Conservation (phyloP, 1,140 invertebrate species). For the Drosophila teissieri region DNA sequence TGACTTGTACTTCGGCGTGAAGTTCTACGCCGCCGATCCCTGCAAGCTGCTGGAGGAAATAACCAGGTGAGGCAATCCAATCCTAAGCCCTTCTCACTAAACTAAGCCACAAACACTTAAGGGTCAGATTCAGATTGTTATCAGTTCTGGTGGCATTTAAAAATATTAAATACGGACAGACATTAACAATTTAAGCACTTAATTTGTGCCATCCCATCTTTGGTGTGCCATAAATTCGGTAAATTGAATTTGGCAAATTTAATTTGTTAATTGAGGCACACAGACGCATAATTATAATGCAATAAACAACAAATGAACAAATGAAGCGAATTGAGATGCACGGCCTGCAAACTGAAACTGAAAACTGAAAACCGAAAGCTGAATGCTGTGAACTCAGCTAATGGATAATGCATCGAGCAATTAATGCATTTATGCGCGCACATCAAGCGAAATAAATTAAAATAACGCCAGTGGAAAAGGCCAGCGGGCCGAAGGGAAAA, state of each 20-base stretch:
- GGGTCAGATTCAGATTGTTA: too few relatives aligned
- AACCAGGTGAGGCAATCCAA: slow-evolving; percentile 89
- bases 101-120: too few relatives aligned
- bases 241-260: slow-evolving; percentile 68
- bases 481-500: slow-evolving; percentile 13
- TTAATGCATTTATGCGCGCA: slow-evolving; percentile 72
- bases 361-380: too few relatives aligned
- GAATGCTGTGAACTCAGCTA: too few relatives aligned
- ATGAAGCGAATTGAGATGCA: slow-evolving; percentile 47
- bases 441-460: slow-evolving; percentile 66
- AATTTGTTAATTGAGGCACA: slow-evolving; percentile 75
- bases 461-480: slow-evolving; percentile 40
- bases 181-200: slow-evolving; percentile 42
- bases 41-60: slow-evolving; percentile 97
- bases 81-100: too few relatives aligned
- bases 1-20: slow-evolving; percentile 98
- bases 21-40: slow-evolving; percentile 99
- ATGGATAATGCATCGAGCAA: slow-evolving; percentile 73
- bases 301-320: slow-evolving; percentile 72
- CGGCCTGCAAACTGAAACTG: neutral
- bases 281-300: slow-evolving; percentile 51
- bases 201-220: slow-evolving; percentile 26
- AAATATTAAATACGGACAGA: neutral
- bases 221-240: slow-evolving; percentile 32
- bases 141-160: neutral